Conservation (phyloP, 2,797 vertebrate genomes). For the Cossypha heuglini region DNA sequence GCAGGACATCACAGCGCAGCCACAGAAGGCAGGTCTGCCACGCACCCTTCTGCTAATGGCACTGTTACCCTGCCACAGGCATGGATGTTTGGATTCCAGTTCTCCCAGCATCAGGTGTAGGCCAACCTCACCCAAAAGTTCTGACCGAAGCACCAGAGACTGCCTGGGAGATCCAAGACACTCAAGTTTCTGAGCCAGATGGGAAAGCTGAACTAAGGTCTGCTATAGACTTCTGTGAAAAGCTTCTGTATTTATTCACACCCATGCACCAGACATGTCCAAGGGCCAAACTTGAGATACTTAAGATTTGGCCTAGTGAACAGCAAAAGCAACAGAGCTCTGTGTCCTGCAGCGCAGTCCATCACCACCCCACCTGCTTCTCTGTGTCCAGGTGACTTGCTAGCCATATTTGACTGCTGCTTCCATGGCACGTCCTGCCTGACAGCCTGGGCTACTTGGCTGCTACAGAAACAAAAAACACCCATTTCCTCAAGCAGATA, state of each 20-base stretch:
- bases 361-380: neutral
- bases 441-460: neutral
- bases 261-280: neutral
- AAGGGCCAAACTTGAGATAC: neutral
- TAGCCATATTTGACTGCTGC: neutral
- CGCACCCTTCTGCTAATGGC: rapidly evolving
- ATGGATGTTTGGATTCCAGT: rapidly evolving
- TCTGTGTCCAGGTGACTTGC: neutral
- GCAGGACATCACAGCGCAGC: rapidly evolving
- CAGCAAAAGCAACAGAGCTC: neutral
- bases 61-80: neutral
- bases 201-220: neutral
- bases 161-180: neutral
- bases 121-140: neutral
- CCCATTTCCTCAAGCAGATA: neutral
- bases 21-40: neutral
- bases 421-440: neutral
- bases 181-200: neutral
- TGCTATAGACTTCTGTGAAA: rapidly evolving
- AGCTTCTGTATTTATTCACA: neutral
- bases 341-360: neutral
- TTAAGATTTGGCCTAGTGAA: neutral
- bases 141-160: neutral
- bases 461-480: neutral
- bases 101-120: neutral